Evolutionary conservation across 2,113 vertebrate species (phyloP), one percentile per base, ranked within the genome.

Genomic region (Lota lota): DNA sequence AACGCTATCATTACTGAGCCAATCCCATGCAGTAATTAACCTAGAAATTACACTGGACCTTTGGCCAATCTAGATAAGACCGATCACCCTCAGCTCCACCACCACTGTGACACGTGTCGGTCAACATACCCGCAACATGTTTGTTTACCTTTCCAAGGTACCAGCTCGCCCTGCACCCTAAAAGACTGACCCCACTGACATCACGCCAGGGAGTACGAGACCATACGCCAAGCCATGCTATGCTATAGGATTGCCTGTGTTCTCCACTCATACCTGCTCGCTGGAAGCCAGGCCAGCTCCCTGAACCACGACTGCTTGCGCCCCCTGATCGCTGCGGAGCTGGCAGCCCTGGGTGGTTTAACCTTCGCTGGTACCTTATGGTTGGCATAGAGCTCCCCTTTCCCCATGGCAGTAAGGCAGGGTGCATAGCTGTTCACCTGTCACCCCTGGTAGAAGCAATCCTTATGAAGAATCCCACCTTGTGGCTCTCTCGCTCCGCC

Each of bases 401-500:
- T 83, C 0, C 65, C 81, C 14, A 50, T 20, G 63, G 63, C 40
- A 59, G 40, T 10, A 11, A 47, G 69, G 50, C 63, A 54, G 63
- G 64, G 70, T 63, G 71, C 53, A n/a, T 17, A 63, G 72, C 16
- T 58, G 70, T 22, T 73, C 79, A 68, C 81, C 24, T 2, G 75
- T 68, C 81, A 59, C 84, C 82, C 20, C 70, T 75, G 85, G 79
- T 73, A 61, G 64, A 85, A 79, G 83, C 76, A 84, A 85, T 76
- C 78, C 86, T 80, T 56, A 36, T 65, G 67, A 80, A 78, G 73
- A 84, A 75, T n/a, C 66, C 57, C 17, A 63, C 72, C 88, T 76
- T 77, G 22, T 71, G 78, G 86, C 86, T 61, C 70, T 70, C 85
- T 78, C 76, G 77, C 66, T 79, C 62, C 70, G 79, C 67, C 19